Evolutionary conservation across 1,140 invertebrate species (phyloP).

Genomic region (Capitella teleta): DNA sequence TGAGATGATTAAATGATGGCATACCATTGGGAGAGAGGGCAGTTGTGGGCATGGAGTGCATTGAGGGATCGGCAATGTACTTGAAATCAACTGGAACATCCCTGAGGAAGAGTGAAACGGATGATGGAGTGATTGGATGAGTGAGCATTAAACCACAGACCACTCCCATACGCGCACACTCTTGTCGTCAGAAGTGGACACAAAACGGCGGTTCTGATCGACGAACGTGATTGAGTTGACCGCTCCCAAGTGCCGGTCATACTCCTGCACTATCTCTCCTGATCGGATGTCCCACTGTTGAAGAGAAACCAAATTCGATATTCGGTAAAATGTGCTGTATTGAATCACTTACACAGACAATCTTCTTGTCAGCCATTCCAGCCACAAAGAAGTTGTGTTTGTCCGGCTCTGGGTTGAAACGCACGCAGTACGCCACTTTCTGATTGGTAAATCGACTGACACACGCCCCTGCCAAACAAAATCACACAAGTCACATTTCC

Average conservation of each 20-base stretch:
- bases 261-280: conserved; percentile 91
- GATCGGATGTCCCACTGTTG: conserved; percentile 84
- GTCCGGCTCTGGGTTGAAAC: conserved; percentile 94
- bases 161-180: conserved; percentile 99
- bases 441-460: conserved; percentile 75
- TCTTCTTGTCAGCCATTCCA: conserved; percentile 98
- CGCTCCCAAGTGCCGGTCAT: conserved; percentile 95
- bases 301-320: background rate
- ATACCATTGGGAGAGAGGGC: conserved; percentile 81
- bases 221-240: conserved; percentile 99
- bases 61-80: conserved; percentile 98
- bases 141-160: conserved; percentile 44
- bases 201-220: conserved; percentile 93
- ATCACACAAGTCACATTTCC: background rate
- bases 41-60: conserved; percentile 98
- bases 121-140: too few relatives aligned
- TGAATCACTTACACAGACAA: conserved; percentile 74
- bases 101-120: conserved; percentile 47
- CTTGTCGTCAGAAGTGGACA: conserved; percentile 98
- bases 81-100: conserved; percentile 99
- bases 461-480: conserved; percentile 55
- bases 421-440: conserved; percentile 93
- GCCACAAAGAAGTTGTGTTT: conserved; percentile 97
- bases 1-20: too few relatives aligned
- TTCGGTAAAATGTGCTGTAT: background rate